Base-by-base conservation (phyloP, 1,140 invertebrate genomes). In the Panagrolaimus sp. region DNA sequence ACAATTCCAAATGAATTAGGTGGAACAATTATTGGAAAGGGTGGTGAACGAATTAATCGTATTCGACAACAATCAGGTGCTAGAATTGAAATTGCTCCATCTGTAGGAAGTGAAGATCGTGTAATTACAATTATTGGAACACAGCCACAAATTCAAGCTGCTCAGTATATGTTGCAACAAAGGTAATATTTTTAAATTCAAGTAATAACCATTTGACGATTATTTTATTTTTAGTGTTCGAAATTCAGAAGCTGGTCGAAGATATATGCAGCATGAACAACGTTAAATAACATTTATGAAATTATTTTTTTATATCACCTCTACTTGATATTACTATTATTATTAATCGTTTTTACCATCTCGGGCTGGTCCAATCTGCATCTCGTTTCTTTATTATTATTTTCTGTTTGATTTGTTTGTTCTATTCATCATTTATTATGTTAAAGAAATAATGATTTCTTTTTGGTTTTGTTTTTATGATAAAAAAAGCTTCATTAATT, bases 1-100 rank as follows among this genome's bases (percentile, higher is more conserved):
- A 79, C 74, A n/a, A 79, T 76, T 65, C 74, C 74, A 38, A 79
- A 79, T 45, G 77, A 76, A 44, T 65, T 76, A 7, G 76, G 74
- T 46, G 74, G 74, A 14, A 79, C 74, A 11, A 76, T 76, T 57
- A 76, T 76, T 62, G 74, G 74, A 16, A 78, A 78, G 23, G 74
- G 74, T 16, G 74, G 74, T 1, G 72, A 73, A 27, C 64, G 75
- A 20, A 74, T 74, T 20, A 76, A 74, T n/a, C 69, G 75, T 11
- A 76, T 76, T 78, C 74, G 74, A 11, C 25, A 61, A 3, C 77
- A 76, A 14, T 78, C 76, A 14, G 74, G 74, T 14, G 77, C 74
- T 16, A 47, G 67, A 27, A 78, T 76, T 47, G 74, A 76, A 27
- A 64, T 76, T 27, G 76, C 73, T 23, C 63, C 38, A 25, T 42